These are phyloP conservation scores for Atta cephalotes DNA, from an alignment of 1,140 invertebrate species.

Conservation along the genomic window DNA sequence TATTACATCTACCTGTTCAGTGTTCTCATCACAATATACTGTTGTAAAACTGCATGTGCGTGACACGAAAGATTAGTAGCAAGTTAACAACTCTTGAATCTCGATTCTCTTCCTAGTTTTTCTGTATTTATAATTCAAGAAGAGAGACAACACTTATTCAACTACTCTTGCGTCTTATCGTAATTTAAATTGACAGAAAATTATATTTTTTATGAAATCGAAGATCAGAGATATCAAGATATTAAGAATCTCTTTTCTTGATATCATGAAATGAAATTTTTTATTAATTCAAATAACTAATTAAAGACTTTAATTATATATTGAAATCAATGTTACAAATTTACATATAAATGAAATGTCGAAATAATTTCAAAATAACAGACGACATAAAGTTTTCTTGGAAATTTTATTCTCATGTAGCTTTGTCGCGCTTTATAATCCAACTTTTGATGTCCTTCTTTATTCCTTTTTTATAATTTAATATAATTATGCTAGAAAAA, in stretches of 20 bases:
- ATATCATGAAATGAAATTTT: neutral
- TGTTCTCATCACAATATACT: constrained; percentile 56
- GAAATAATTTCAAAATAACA: constrained; percentile 1
- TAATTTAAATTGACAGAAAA: neutral
- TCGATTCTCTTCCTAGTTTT: constrained; percentile 34
- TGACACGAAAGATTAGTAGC: constrained; percentile 45
- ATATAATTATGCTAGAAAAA: neutral
- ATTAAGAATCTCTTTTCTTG: neutral
- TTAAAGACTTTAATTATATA: neutral
- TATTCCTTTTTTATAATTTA: neutral
- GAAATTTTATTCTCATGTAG: neutral
- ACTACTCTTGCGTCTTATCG: neutral
- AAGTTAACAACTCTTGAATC: constrained; percentile 24
- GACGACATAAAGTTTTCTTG: neutral
- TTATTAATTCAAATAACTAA: neutral
- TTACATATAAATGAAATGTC: neutral
- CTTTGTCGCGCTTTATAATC: neutral
- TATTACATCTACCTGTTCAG: constrained; percentile 73
- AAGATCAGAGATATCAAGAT: neutral
- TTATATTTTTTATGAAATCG: neutral
- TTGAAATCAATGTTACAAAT: neutral
- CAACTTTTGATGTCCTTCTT: neutral
- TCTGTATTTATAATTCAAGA: neutral
- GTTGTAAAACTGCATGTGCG: constrained; percentile 24
- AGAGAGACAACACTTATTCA: neutral